These are phyloP conservation scores for Bryconaethiops microstoma DNA, from an alignment of 2,797 vertebrate species.

Conservation along the genomic window DNA sequence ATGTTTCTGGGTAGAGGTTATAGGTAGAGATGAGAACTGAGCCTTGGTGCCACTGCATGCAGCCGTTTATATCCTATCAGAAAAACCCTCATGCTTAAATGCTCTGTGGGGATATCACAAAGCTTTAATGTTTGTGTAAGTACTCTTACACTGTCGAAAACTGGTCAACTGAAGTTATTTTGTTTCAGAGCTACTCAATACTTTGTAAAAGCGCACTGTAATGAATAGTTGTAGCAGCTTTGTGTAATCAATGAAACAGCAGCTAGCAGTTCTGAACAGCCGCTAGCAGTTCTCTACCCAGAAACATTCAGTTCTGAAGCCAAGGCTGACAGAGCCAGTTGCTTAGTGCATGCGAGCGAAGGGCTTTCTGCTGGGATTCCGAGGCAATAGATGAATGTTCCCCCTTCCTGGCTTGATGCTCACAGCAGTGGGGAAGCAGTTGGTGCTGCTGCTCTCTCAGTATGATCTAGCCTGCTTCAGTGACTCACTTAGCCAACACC, in stretches of 20 bases:
- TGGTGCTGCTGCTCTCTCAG: conserved; percentile 15
- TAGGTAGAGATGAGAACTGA: too few relatives aligned
- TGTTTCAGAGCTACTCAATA: neutral
- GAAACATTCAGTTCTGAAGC: neutral
- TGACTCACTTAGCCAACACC: conserved; percentile 52
- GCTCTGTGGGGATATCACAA: neutral
- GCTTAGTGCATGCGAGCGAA: neutral
- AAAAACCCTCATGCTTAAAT: neutral
- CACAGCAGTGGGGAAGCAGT: conserved; percentile 18
- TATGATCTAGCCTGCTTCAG: conserved; percentile 53
- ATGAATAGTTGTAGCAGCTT: neutral
- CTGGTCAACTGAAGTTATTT: neutral
- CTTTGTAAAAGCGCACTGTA: neutral
- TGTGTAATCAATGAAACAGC: conserved; percentile 3
- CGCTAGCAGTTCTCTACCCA: too few relatives aligned
- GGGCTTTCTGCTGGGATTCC: neutral
- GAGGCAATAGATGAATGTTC: conserved; percentile 1
- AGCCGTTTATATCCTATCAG: neutral
- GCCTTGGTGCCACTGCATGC: neutral
- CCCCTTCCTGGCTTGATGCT: neutral
- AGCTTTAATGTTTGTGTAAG: neutral
- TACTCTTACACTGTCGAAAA: neutral
- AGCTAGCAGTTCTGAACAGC: too few relatives aligned
- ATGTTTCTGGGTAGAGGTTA: neutral
- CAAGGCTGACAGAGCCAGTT: neutral